phyloP scores from a whole-genome alignment of 2,113 vertebrate species.

The Osmerus mordax region DNA sequence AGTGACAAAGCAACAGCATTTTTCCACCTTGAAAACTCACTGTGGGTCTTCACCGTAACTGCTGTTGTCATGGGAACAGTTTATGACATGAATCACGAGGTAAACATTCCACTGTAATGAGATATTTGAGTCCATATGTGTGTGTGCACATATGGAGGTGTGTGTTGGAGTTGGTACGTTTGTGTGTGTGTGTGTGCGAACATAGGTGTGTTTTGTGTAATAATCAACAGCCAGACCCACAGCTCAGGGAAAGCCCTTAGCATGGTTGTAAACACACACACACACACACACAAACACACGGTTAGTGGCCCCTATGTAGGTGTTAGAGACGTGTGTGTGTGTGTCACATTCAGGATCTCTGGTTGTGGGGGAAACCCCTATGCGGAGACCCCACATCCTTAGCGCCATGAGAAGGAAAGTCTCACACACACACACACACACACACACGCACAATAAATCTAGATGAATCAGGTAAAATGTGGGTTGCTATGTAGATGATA shows the following conservation, averaged over 20 bases:
- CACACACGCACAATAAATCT: not conserved
- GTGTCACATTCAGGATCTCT: not conserved
- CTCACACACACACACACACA: not conserved
- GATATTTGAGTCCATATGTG: constrained; percentile 38
- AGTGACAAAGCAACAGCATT: not conserved
- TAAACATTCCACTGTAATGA: constrained; percentile 63
- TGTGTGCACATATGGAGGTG: constrained; percentile 9
- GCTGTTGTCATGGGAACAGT: constrained; percentile 58
- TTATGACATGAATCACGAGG: constrained; percentile 65
- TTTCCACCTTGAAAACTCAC: constrained; percentile 23
- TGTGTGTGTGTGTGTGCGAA: constrained; percentile 24
- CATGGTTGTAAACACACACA: constrained; percentile 52
- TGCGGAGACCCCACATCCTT: not conserved
- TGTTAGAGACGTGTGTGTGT: constrained; percentile 41
- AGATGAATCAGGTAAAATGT: not conserved
- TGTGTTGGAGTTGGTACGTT: constrained; percentile 4
- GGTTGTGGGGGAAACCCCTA: constrained; percentile 32
- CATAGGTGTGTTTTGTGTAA: constrained; percentile 28
- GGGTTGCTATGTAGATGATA: too few relatives aligned
- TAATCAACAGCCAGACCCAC: constrained; percentile 55
- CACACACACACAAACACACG: constrained; percentile 36
- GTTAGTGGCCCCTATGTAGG: constrained; percentile 60
- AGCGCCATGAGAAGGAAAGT: too few relatives aligned
- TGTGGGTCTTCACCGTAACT: constrained; percentile 42
- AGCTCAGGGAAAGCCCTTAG: constrained; percentile 65